Percentiles rank a stretch among this genome's conserved stretches.
Evolutionary conservation across 2,888 invertebrate species (phyloP).

Genomic region (Apotomis turbidana): DNA sequence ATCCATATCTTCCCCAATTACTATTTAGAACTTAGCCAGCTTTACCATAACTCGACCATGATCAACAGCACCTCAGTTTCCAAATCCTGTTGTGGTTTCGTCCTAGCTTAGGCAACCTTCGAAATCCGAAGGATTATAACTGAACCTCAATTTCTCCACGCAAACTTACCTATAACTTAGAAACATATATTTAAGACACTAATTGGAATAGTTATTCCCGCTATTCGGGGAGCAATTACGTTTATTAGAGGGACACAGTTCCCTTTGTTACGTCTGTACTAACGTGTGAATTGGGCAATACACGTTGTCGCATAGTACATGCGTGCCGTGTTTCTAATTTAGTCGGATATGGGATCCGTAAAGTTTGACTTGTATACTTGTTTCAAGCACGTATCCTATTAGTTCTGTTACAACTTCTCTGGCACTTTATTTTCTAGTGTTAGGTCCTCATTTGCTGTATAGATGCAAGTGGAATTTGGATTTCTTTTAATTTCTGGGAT

Average conservation of each 20-base stretch:
- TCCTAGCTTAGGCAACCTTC: conserved; percentile 34
- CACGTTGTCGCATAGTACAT: conserved; percentile 55
- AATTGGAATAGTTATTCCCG: conserved; percentile 65
- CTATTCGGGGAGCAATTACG: conserved; percentile 64
- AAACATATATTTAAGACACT: conserved; percentile 47
- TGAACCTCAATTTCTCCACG: conserved; percentile 34
- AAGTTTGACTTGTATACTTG: conserved; percentile 15
- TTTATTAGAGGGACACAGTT: conserved; percentile 66
- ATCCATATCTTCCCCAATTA: not conserved
- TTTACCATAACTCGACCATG: conserved; percentile 31
- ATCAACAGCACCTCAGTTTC: conserved; percentile 30
- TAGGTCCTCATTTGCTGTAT: not conserved
- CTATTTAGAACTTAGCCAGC: conserved; percentile 7
- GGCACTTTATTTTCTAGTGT: not conserved
- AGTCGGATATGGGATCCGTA: conserved; percentile 15
- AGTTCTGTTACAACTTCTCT: not conserved
- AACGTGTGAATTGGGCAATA: conserved; percentile 69
- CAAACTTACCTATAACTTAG: conserved; percentile 37
- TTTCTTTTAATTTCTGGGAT: too few relatives aligned
- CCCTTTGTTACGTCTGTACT: conserved; percentile 62
- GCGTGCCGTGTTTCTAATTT: conserved; percentile 8
- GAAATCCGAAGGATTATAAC: conserved; percentile 37
- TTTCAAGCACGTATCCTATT: not conserved
- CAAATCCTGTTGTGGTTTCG: conserved; percentile 35
- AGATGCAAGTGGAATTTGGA: too few relatives aligned